A percentile compares a stretch with the other conserved stretches of the same genome.
These are phyloP conservation scores for Thereva unica DNA, from an alignment of 2,888 invertebrate genomes.

Conservation along the genomic window DNA sequence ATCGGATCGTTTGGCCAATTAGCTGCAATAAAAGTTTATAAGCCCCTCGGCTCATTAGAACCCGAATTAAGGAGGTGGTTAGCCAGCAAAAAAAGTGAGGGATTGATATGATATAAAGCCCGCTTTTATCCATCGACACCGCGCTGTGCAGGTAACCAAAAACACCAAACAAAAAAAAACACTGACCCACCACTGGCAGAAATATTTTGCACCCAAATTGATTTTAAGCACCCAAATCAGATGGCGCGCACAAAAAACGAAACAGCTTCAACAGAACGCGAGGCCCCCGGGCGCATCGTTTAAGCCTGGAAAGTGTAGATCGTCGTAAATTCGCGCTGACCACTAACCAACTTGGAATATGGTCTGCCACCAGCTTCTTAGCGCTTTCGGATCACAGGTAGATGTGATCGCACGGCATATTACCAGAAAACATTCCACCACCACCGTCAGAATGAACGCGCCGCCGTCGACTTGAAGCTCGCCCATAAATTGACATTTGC, in stretches of 20 bases:
- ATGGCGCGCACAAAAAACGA: slow-evolving; percentile 5
- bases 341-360: slow-evolving; percentile 14
- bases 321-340: slow-evolving; percentile 39
- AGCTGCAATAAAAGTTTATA: slow-evolving; percentile 28
- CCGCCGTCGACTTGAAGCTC: slow-evolving; percentile 14
- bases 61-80: slow-evolving; percentile 18
- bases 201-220: slow-evolving; percentile 35
- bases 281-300: slow-evolving; percentile 17
- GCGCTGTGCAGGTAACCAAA: slow-evolving; percentile 9
- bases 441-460: background rate
- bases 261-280: slow-evolving; percentile 10
- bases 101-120: background rate
- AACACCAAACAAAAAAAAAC: too few species aligned
- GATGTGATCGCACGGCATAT: slow-evolving; percentile 10
- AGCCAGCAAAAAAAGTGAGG: slow-evolving; percentile 12
- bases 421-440: too few species aligned
- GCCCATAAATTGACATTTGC: slow-evolving; percentile 39
- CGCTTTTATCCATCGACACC: slow-evolving; percentile 1
- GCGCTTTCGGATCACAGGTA: slow-evolving; percentile 4
- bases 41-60: slow-evolving; percentile 20
- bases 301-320: slow-evolving; percentile 30
- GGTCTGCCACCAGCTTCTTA: background rate
- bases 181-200: background rate
- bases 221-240: slow-evolving; percentile 33
- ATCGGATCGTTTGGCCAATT: slow-evolving; percentile 24